A percentile compares a stretch with the other conserved stretches of the same genome.
These are phyloP conservation scores for Ooceraea biroi DNA, from an alignment of 1,140 invertebrate species.

Conservation along the genomic window DNA sequence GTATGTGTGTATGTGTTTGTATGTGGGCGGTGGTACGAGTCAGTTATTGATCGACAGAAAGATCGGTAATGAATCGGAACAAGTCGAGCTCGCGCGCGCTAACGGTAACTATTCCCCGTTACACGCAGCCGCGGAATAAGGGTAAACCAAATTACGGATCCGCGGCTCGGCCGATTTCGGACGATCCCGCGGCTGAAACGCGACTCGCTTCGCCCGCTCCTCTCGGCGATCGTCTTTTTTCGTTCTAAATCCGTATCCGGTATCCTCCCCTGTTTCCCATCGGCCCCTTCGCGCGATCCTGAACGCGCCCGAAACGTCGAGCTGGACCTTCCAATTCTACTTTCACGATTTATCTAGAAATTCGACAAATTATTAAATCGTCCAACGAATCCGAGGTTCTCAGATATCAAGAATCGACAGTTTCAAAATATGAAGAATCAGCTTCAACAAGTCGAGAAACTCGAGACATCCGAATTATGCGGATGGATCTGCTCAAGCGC, in stretches of 20 bases:
- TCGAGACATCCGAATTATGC: neutral
- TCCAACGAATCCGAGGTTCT: neutral
- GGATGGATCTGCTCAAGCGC: too few relatives aligned
- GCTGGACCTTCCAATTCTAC: conserved; percentile 1
- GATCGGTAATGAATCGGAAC: conserved; percentile 69
- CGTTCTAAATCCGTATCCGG: neutral
- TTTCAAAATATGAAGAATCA: neutral
- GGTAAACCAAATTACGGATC: conserved; percentile 55
- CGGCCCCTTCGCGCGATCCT: neutral
- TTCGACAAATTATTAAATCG: neutral
- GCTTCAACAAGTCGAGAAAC: neutral
- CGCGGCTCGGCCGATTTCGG: conserved; percentile 17
- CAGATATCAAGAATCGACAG: neutral
- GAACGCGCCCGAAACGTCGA: neutral
- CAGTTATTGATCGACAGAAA: conserved; percentile 62
- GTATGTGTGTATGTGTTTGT: neutral
- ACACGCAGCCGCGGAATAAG: conserved; percentile 53
- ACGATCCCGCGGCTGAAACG: conserved; percentile 11
- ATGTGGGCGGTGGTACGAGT: conserved; percentile 26
- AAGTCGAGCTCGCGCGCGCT: conserved; percentile 47
- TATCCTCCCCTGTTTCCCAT: too few relatives aligned
- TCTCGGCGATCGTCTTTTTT: neutral
- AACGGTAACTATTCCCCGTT: conserved; percentile 69
- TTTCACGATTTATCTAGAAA: neutral
- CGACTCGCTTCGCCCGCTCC: neutral